Conservation (phyloP, 2,888 invertebrate genomes). For the Chelonus formosanus region DNA sequence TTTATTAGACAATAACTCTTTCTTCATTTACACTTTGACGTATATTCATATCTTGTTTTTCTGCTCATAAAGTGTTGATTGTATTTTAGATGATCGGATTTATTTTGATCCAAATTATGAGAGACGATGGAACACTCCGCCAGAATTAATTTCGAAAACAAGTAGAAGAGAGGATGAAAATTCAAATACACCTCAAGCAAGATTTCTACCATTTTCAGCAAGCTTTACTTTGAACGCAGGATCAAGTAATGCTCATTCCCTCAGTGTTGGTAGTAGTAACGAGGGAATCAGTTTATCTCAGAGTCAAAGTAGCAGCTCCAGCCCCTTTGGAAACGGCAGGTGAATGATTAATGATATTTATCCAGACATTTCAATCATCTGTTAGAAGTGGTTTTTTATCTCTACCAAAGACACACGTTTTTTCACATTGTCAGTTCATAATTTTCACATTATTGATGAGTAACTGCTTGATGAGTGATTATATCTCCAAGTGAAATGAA, state of each 20-base stretch:
- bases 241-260: constrained; percentile 52
- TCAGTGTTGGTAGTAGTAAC: constrained; percentile 51
- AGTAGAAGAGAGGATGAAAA: constrained; percentile 36
- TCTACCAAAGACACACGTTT: no score
- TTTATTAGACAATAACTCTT: no score
- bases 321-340: constrained; percentile 43
- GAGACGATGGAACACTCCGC: constrained; percentile 52
- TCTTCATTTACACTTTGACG: no score
- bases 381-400: constrained; percentile 4
- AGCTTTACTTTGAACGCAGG: constrained; percentile 55
- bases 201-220: constrained; percentile 57
- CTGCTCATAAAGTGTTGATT: not conserved
- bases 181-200: constrained; percentile 44
- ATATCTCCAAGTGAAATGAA: not conserved
- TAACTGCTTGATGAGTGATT: not conserved
- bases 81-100: constrained; percentile 46
- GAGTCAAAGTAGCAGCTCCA: constrained; percentile 47
- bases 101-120: constrained; percentile 46
- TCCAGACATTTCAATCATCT: constrained; percentile 19
- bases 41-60: no score
- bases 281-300: constrained; percentile 57
- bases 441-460: not conserved
- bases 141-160: constrained; percentile 46
- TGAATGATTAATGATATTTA: constrained; percentile 34
- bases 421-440: no score